Conservation (phyloP, 1,140 invertebrate genomes). For the Heliconius eleuchia region DNA sequence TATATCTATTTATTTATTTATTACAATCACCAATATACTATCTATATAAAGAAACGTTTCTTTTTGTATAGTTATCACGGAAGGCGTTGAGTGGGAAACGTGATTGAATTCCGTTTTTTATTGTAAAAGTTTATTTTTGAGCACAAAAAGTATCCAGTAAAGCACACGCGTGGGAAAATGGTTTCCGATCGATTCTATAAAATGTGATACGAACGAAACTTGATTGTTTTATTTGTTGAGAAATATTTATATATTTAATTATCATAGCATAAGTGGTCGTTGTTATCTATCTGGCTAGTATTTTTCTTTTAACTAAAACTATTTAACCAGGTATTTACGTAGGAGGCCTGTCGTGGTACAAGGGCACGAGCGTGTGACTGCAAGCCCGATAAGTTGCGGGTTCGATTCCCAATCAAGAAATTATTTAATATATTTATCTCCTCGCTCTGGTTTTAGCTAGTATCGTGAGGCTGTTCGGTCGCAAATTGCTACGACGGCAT, state of each 20-base stretch:
- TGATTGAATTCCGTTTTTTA: constrained; percentile 71
- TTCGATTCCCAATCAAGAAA: too few relatives aligned
- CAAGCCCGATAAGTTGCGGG: too few relatives aligned
- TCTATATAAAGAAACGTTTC: constrained; percentile 4
- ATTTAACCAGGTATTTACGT: too few relatives aligned
- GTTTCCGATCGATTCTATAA: constrained; percentile 17
- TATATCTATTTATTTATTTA: neutral
- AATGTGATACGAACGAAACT: neutral
- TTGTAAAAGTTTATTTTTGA: constrained; percentile 60
- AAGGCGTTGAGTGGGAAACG: constrained; percentile 70
- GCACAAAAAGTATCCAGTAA: constrained; percentile 71
- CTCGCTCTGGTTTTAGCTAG: too few relatives aligned
- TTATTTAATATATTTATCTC: too few relatives aligned
- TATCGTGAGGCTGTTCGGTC: too few relatives aligned
- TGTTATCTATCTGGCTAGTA: neutral
- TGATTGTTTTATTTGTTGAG: constrained; percentile 8
- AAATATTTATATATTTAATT: neutral
- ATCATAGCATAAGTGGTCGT: neutral
- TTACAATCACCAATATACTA: neutral
- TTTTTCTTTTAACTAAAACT: neutral
- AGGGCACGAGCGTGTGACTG: too few relatives aligned
- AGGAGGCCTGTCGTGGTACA: too few relatives aligned
- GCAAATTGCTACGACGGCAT: too few relatives aligned
- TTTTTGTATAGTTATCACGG: constrained; percentile 44
- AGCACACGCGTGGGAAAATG: constrained; percentile 74